Conservation (phyloP, 1,140 invertebrate species). For the Aphelenchoides avenae region DNA sequence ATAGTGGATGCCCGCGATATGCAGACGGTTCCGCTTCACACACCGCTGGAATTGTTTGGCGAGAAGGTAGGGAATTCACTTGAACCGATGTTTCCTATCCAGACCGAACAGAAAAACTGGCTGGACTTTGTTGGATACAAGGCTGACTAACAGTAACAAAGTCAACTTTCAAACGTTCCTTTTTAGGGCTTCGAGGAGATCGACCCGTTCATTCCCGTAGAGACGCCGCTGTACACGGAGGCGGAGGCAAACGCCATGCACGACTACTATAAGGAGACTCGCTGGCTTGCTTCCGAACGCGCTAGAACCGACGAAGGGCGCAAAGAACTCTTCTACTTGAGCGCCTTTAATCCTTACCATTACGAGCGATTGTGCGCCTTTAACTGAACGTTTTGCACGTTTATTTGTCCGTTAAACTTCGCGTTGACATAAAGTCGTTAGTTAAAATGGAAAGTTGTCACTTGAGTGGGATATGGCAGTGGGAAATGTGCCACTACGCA, state of each 20-base stretch:
- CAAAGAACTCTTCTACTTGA: constrained; percentile 48
- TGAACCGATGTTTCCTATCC: background rate
- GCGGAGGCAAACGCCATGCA: constrained; percentile 43
- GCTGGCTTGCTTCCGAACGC: constrained; percentile 42
- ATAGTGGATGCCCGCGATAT: constrained; percentile 37
- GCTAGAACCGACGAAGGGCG: constrained; percentile 44
- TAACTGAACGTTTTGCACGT: constrained; percentile 27
- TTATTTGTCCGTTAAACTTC: too few species aligned
- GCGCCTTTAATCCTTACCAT: constrained; percentile 52
- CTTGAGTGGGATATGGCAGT: too few species aligned
- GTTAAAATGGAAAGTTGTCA: too few species aligned
- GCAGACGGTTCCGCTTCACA: constrained; percentile 37
- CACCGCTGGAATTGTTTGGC: constrained; percentile 50
- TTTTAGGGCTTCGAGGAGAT: constrained; percentile 48
- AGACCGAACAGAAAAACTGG: background rate
- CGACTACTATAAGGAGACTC: constrained; percentile 53
- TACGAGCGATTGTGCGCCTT: constrained; percentile 57
- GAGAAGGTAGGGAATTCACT: constrained; percentile 39
- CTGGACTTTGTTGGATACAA: too few species aligned
- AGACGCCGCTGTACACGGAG: constrained; percentile 47
- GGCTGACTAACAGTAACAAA: too few species aligned
- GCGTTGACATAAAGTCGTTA: too few species aligned
- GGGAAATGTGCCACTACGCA: too few species aligned
- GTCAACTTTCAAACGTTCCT: background rate
- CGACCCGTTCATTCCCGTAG: constrained; percentile 56